A percentile compares a stretch with the other conserved stretches of the same genome.
phyloP scores from a whole-genome alignment of 2,113 vertebrate genomes.

The Nipponia nippon region DNA sequence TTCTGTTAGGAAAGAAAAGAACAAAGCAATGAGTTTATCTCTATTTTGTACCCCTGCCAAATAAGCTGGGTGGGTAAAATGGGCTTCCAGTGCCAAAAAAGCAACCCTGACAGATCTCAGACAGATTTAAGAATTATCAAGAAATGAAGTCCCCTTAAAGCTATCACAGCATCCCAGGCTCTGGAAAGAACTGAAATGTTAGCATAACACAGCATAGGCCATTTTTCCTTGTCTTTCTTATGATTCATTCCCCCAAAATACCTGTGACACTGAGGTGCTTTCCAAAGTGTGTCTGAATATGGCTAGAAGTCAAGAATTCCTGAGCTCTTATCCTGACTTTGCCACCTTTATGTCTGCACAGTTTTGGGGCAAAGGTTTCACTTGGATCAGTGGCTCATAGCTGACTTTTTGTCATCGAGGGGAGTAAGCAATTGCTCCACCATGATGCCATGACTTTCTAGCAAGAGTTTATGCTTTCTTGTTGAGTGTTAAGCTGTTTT shows the following conservation, averaged over 20 bases:
- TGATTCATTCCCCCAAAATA: neutral
- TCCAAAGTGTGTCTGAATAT: neutral
- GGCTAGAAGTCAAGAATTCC: neutral
- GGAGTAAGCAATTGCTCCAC: neutral
- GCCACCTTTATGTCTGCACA: neutral
- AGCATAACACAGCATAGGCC: neutral
- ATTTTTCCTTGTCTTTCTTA: neutral
- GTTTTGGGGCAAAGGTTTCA: neutral
- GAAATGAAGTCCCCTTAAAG: neutral
- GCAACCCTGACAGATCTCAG: neutral
- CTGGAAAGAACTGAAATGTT: neutral
- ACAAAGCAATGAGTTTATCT: neutral
- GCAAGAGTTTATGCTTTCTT: neutral
- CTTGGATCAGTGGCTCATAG: neutral
- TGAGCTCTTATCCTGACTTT: neutral
- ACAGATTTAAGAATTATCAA: neutral
- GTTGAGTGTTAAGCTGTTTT: too few relatives aligned
- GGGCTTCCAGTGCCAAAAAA: neutral
- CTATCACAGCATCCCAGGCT: neutral
- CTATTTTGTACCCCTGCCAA: neutral
- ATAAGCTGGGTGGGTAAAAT: neutral
- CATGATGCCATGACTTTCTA: neutral
- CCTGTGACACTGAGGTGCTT: neutral
- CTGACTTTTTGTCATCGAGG: too few relatives aligned
- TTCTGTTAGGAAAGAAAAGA: neutral